These are phyloP conservation scores for Apodemus agrarius DNA, from an alignment of 2,797 vertebrate species.

Conservation along the genomic window DNA sequence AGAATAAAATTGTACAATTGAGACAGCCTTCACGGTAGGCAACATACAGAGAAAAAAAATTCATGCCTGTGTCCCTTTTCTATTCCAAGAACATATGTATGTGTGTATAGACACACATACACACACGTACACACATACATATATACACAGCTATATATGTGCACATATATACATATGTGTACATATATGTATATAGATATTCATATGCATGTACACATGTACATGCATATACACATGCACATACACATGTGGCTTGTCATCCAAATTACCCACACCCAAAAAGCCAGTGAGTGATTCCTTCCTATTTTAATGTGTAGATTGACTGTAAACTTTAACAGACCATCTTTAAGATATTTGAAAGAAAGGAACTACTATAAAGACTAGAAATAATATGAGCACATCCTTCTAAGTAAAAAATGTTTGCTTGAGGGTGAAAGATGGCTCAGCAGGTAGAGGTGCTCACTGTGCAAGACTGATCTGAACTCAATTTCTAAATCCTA, in stretches of 20 bases:
- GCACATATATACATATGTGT: background rate
- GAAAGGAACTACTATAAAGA: background rate
- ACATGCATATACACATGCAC: background rate
- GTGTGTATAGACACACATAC: background rate
- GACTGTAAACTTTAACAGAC: background rate
- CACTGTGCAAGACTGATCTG: background rate
- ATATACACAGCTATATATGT: too few relatives aligned
- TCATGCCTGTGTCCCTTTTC: too few relatives aligned
- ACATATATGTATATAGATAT: too few relatives aligned
- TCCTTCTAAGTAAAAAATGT: constrained; percentile 1
- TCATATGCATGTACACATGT: background rate
- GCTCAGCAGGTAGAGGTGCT: background rate
- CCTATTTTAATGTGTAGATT: background rate
- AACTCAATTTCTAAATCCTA: background rate
- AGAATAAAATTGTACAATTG: background rate
- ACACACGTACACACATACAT: background rate
- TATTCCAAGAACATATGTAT: background rate
- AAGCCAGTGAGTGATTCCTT: background rate
- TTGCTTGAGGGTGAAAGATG: background rate
- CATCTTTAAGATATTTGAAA: constrained; percentile 15
- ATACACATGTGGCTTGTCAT: background rate
- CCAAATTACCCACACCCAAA: background rate
- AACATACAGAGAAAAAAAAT: background rate
- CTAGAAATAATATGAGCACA: background rate
- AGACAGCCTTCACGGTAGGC: background rate